Evolutionary conservation across 1,140 invertebrate genomes (phyloP), one percentile per base, ranked within the genome.

Genomic region (Armadillidium nasatum): DNA sequence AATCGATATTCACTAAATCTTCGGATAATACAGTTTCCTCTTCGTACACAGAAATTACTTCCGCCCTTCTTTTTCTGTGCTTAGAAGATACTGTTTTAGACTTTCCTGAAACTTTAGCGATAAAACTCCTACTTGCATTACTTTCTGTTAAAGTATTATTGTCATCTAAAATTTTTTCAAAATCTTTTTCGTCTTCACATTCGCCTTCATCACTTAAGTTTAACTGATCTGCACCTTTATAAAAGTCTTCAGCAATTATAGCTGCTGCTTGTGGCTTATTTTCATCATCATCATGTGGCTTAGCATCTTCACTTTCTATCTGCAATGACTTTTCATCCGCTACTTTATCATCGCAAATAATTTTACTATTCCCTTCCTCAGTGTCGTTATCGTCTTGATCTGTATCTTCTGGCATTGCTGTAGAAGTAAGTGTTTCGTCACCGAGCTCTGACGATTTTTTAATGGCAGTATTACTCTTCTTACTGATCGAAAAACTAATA

Each of bases 1-100:
- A 60, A 60, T 4, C 7, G 2, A 60, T 2, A 19, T 13, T 19
- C 10, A 44, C 43, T 54, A 22, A 10, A 74, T 15, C 71, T 72
- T 79, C 78, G 22, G 69, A 13, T 4, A 76, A 50, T n/a, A 54
- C 43, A 21, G 43, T 76, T 54, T 74, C 73, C 0, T 44, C 33
- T 66, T 74, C 75, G 19, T 77, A 75, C 10, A 71, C 33, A 33
- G 33, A 6, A 33, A 33, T 6, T 44, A 54, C 74, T 77, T 71
- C 79, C 75, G 69, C 73, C 75, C 67, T 81, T 79, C 73, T 75
- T 79, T 67, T 69, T 79, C 15, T 77, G 46, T 22, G 46, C 74
- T 67, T 7, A 60, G 7, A 19, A 60, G 50, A 60, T 60, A 3
- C 6, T 33, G 2, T 33, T 33, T 33, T 33, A 33, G 74, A 76